phyloP scores from a whole-genome alignment of 1,140 invertebrate genomes.

The Danaus plexippus region DNA sequence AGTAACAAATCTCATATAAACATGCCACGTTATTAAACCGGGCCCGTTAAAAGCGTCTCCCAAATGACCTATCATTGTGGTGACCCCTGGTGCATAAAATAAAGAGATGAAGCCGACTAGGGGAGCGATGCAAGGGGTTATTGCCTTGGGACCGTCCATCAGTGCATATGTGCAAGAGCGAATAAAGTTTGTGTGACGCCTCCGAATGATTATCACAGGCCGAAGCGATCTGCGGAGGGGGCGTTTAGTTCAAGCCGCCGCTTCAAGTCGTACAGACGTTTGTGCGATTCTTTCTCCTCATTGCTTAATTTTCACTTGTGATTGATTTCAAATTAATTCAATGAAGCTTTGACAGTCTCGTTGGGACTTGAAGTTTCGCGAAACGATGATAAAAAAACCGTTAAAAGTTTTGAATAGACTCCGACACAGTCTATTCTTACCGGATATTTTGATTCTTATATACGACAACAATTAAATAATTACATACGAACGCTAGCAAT shows the following conservation, averaged over 20 bases:
- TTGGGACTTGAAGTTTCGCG: slow-evolving; percentile 5
- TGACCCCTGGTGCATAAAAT: slow-evolving; percentile 57
- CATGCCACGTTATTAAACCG: slow-evolving; percentile 1
- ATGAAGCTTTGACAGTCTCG: slow-evolving; percentile 2
- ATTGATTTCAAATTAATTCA: slow-evolving; percentile 1
- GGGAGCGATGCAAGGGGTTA: slow-evolving; percentile 64
- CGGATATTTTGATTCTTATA: slow-evolving; percentile 60
- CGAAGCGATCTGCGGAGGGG: too few relatives aligned
- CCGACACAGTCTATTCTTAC: slow-evolving; percentile 48
- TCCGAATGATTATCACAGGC: too few relatives aligned
- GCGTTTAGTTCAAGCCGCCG: slow-evolving; percentile 48
- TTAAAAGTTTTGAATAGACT: slow-evolving; percentile 56
- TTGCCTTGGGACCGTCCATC: slow-evolving; percentile 57
- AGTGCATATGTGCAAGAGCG: slow-evolving; percentile 60
- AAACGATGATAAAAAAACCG: slow-evolving; percentile 61
- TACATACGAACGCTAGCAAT: too few relatives aligned
- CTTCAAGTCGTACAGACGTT: slow-evolving; percentile 41
- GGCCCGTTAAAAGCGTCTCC: slow-evolving; percentile 7
- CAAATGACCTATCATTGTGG: slow-evolving; percentile 37
- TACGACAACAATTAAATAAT: slow-evolving; percentile 52
- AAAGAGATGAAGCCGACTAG: slow-evolving; percentile 50
- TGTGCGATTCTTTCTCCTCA: too few relatives aligned
- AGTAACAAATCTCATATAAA: too few relatives aligned
- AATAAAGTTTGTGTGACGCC: slow-evolving; percentile 61
- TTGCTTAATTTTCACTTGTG: too few relatives aligned